Base-by-base conservation (phyloP, 2,113 vertebrate genomes). In the Catagonus wagneri region DNA sequence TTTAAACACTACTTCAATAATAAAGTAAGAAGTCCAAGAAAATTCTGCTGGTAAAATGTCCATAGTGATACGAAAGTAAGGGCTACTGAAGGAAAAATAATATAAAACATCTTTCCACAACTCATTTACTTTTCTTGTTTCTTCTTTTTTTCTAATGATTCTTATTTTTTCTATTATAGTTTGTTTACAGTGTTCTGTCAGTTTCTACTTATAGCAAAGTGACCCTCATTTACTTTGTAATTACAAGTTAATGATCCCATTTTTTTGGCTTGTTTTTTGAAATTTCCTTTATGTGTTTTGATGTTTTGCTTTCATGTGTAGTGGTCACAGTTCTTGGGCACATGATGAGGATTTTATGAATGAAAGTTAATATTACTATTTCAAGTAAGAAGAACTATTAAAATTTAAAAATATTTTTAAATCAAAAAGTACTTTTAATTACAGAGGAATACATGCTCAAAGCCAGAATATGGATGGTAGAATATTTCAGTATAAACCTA, bases 251-350 rank as follows among this genome's bases (percentile, higher is more conserved):
- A 61, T 58, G 27, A 65, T 71, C 25, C 29, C 23, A 13, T 83
- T 66, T 93, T 85, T 93, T 91, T 74, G 32, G 34, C 54, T 80
- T 95, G 54, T 80, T 81, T 94, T 94, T 93, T 75, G 71, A 95
- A 89, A 89, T 86, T 79, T 83, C 19, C 32, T 79, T 95, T 65
- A 58, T 74, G 19, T 56, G 63, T 91, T 93, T 95, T 94, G 63
- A 72, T 83, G 7, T 96, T 90, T 93, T 95, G 32, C 89, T 90
- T 95, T 96, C 29, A 34, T 76, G 15, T 71, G 14, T 44, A 58
- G 4, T 89, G 25, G n/a, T 91, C 19, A 65, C 19, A 84, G 25
- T 86, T 34, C 29, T 87, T 81, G 39, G 12, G 14, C 86, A 56
- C 50, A 61, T n/a, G 39, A 78, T 52, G 32, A 84, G 16, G 39